Percentiles rank a stretch among this genome's conserved stretches.
Conservation (phyloP, 37 sponge, comb jelly and placozoan genomes). For the Beroe ovata region DNA sequence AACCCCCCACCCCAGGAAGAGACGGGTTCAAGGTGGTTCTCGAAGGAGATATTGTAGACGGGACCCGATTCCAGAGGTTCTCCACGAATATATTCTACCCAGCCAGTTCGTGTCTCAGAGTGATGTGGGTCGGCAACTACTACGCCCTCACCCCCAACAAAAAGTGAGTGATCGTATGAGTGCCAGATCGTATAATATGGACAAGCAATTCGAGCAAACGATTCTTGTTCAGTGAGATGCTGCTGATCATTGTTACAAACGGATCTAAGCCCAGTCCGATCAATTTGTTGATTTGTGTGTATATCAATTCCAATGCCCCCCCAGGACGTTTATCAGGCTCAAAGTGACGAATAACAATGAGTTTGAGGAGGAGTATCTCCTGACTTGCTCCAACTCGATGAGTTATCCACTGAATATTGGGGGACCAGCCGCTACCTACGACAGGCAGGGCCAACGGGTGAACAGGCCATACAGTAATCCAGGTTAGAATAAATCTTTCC, state of each 20-base stretch:
- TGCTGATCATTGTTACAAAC: too few species aligned
- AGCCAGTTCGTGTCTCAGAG: constrained; percentile 22
- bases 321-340: background rate
- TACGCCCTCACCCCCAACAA: constrained; percentile 45
- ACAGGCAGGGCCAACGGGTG: background rate
- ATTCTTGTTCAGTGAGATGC: too few species aligned
- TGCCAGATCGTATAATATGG: too few species aligned
- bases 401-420: constrained; percentile 1
- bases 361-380: constrained; percentile 13
- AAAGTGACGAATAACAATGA: constrained; percentile 32
- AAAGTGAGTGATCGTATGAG: constrained; percentile 9
- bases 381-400: constrained; percentile 1
- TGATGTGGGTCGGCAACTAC: constrained; percentile 11
- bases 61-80: constrained; percentile 41
- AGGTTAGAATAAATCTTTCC: too few species aligned
- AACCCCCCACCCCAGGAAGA: too few species aligned
- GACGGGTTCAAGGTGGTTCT: constrained; percentile 11
- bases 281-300: too few species aligned
- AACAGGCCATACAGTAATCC: background rate
- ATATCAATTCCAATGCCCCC: too few species aligned
- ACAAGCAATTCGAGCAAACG: too few species aligned
- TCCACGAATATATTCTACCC: constrained; percentile 49
- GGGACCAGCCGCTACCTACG: background rate
- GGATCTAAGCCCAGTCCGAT: too few species aligned
- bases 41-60: constrained; percentile 47